Evolutionary conservation across 2,113 vertebrate species (phyloP), one percentile per base, ranked within the genome.

Genomic region (Pavo muticus): DNA sequence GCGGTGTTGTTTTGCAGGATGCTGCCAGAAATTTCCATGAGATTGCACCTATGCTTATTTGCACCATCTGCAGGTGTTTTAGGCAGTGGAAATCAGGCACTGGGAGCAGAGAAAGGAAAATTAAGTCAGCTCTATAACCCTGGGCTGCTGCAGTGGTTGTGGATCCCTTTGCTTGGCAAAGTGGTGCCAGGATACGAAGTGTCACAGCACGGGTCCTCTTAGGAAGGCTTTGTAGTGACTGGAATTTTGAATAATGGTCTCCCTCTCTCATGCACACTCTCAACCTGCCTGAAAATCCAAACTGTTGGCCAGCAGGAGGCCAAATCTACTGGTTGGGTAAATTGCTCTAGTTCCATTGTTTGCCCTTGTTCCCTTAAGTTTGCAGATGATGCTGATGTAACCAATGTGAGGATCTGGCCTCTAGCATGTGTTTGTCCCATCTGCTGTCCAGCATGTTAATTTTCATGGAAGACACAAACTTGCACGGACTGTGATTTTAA

Each of bases 341-440:
- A 95, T 91, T 93, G 82, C 72, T 85, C 78, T 50, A 86, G 50
- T 91, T 95, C 90, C 11, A 1, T 91, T 80, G 54, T 88, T 94
- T 94, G 84, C 72, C 93, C 94, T 97, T 91, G 90, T 88, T 93
- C 32, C 44, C 39, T 86, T 50, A 88, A 91, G 72, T 95, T 91
- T 97, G 78, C 90, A 86, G 85, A 74, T 17, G 44, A 94, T 86
- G 30, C 60, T 84, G 91, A 48, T 94, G 91, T 94, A 93, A 81
- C 52, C 56, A 84, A 25, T 75, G 79, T 92, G 94, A 95, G 95
- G 91, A 97, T 95, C 93, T 94, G 94, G 94, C 93, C 94, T 94
- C 69, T 95, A 95, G 93, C 94, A 94, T 95, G 96, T 96, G 94
- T 95, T 96, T 95, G 82, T 95, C 90, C 95, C 94, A 95, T 97